Conservation (phyloP, 1,140 invertebrate species). For the Papilio polyxenes region DNA sequence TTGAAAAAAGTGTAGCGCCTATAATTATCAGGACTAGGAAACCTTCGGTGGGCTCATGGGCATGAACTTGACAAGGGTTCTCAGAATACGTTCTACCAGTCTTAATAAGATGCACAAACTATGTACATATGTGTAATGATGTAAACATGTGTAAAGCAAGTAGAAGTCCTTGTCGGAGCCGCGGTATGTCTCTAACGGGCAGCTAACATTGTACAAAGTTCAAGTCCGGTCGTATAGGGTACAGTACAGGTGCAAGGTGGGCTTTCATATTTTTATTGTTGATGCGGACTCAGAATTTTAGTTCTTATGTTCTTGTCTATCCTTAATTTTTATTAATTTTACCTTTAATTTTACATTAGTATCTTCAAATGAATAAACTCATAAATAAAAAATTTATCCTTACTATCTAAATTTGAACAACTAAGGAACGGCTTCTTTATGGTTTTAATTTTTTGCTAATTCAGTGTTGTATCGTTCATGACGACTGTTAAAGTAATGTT, state of each 20-base stretch:
- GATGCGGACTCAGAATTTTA: conserved; percentile 4
- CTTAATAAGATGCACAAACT: conserved; percentile 10
- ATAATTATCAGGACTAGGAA: neutral
- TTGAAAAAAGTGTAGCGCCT: neutral
- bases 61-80: neutral
- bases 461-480: too few species aligned
- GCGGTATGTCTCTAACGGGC: conserved; percentile 22
- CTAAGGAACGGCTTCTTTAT: too few species aligned
- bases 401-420: too few species aligned
- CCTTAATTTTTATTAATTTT: neutral
- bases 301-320: neutral
- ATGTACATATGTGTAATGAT: conserved; percentile 20
- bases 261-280: conserved; percentile 23
- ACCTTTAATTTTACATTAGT: too few species aligned
- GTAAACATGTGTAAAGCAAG: neutral
- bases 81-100: neutral
- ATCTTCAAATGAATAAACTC: too few species aligned
- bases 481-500: too few species aligned
- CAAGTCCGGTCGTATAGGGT: conserved; percentile 14
- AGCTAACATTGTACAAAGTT: conserved; percentile 18
- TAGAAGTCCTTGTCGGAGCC: conserved; percentile 14
- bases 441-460: too few species aligned
- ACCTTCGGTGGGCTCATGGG: neutral
- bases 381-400: too few species aligned
- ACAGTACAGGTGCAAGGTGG: conserved; percentile 3